phyloP scores from a whole-genome alignment of 1,140 invertebrate species.

The Hycleus phaleratus region DNA sequence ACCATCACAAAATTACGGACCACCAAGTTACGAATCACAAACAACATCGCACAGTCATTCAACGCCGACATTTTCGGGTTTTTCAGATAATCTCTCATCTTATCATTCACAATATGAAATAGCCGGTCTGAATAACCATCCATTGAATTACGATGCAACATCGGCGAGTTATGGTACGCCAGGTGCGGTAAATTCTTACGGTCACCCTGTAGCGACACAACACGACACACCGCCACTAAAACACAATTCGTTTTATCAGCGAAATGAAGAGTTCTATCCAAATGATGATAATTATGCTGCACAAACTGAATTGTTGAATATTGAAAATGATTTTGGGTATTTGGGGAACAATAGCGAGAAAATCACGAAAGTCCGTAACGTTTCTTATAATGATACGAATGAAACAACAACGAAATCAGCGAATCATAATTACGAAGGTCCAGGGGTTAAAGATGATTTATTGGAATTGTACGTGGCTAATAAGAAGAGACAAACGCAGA shows the following conservation, averaged over 20 bases:
- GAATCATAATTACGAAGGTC: constrained; percentile 10
- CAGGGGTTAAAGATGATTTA: constrained; percentile 4
- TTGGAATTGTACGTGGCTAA: constrained; percentile 1
- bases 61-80: not conserved
- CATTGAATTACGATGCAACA: constrained; percentile 8
- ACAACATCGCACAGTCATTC: constrained; percentile 9
- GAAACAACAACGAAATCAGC: constrained; percentile 6
- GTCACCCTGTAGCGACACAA: constrained; percentile 4
- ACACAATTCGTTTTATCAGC: no score
- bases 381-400: not conserved
- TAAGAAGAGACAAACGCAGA: constrained; percentile 5
- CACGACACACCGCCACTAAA: not conserved
- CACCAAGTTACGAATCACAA: constrained; percentile 3
- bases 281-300: no score
- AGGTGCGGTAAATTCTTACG: constrained; percentile 17
- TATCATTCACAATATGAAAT: constrained; percentile 7
- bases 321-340: no score
- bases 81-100: not conserved
- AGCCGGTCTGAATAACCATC: constrained; percentile 9
- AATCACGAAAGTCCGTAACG: no score
- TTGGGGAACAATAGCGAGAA: no score
- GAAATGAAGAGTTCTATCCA: no score
- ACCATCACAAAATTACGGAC: not conserved
- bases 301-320: no score
- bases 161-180: constrained; percentile 19